Base-by-base conservation (phyloP, 92 coral and sea anemone genomes). In the Heliopora coerulea region DNA sequence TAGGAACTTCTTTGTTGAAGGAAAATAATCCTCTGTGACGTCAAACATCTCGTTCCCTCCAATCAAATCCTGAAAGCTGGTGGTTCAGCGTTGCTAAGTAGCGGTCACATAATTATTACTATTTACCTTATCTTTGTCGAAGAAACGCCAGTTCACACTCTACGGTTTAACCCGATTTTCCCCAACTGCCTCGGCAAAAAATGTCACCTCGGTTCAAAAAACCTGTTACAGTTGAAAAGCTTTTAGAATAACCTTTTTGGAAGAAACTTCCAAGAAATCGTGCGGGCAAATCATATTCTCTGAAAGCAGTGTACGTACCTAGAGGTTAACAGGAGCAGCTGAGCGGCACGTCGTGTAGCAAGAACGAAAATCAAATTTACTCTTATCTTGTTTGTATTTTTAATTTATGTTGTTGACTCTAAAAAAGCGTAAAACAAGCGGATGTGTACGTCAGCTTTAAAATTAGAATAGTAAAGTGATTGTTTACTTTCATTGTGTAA, bases 11-110 rank as follows among this genome's bases (percentile, higher is more conserved):
- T 70, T 70, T 70, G 77, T 70, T 54, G 49, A 70, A 70, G 30
- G 28, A 70, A 70, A 70, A 50, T 30, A 54, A 70, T 70, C 77
- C 63, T 70, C 77, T 70, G 77, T 70, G 77, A 70, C 77, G 77
- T 70, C 77, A 70, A 56, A 49, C 77, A 33, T 52, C 23, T 70
- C 35, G 30, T 49, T 59, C n/a, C 77, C 50, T 50, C 77, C 77
- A 70, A 70, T 70, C 77, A 50, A 54, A 52, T 31, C 19, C 49
- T 33, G 28, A 17, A 25, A 23, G 21, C 23, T 15, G 50, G 21
- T 70, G 62, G 49, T 32, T 23, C 29, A 49, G 8, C 28, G 77
- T 70, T 70, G 77, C 77, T 54, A 70, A 31, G 77, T 33, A 70
- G 77, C 63, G 62, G 30, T 37, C 42, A 37, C 42, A n/a, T n/a